A percentile compares a stretch with the other conserved stretches of the same genome.
Evolutionary conservation across 2,113 vertebrate genomes (phyloP).

Genomic region (Piliocolobus tephrosceles): DNA sequence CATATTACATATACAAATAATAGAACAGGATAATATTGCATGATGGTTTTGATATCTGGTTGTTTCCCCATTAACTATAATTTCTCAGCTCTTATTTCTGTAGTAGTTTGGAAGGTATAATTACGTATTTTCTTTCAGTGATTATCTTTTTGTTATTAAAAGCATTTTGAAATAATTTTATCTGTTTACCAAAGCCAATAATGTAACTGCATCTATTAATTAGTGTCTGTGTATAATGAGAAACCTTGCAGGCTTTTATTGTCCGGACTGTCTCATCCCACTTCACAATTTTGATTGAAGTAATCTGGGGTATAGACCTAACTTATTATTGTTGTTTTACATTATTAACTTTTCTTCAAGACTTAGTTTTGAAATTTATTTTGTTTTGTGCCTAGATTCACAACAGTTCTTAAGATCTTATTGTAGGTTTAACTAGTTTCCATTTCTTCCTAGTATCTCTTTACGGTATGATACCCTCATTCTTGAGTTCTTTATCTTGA

Average conservation of each 20-base stretch:
- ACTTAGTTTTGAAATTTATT: slow-evolving; percentile 21
- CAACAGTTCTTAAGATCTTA: not conserved
- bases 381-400: not conserved
- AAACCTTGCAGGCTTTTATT: not conserved
- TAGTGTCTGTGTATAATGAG: not conserved
- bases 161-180: slow-evolving; percentile 18
- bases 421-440: not conserved
- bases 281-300: not conserved
- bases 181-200: not conserved
- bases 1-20: not conserved
- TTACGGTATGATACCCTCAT: not conserved
- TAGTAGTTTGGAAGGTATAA: not conserved
- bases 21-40: not conserved
- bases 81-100: not conserved
- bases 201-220: not conserved
- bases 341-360: slow-evolving; percentile 10
- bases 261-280: not conserved
- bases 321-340: slow-evolving; percentile 33
- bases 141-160: slow-evolving; percentile 19
- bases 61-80: not conserved
- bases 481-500: not conserved
- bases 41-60: not conserved
- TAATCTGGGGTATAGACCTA: not conserved
- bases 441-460: not conserved
- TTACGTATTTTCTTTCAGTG: not conserved